Evolutionary conservation across 2,888 invertebrate genomes (phyloP).

Genomic region (Diaphora mendica): DNA sequence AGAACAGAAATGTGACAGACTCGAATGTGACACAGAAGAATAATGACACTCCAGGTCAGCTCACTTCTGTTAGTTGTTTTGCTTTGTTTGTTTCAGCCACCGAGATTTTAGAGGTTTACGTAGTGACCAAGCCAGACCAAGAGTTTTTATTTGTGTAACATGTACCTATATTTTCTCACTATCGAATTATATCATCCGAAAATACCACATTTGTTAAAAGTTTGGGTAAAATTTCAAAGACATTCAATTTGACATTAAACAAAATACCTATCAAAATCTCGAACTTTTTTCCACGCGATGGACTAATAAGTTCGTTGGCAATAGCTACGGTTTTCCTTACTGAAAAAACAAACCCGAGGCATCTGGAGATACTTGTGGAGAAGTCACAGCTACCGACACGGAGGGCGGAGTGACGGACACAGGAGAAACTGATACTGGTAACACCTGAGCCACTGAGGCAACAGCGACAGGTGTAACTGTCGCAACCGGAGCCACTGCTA

Average conservation of each 20-base stretch:
- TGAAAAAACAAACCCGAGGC: conserved; percentile 62
- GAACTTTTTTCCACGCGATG: neutral
- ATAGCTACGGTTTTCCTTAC: conserved; percentile 5
- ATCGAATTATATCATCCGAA: neutral
- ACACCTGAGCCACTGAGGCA: conserved; percentile 49
- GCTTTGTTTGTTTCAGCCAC: neutral
- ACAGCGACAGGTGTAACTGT: conserved; percentile 53
- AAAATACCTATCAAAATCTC: neutral
- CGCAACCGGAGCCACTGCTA: conserved; percentile 51
- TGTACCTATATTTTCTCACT: neutral
- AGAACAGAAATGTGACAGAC: too few species aligned
- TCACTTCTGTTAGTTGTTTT: neutral
- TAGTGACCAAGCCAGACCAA: neutral
- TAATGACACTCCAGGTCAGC: neutral
- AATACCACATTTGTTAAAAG: neutral
- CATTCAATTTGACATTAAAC: neutral
- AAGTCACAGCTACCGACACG: conserved; percentile 52
- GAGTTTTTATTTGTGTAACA: too few species aligned
- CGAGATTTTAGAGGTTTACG: neutral
- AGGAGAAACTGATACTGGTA: conserved; percentile 56
- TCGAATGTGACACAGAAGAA: neutral
- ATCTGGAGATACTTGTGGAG: conserved; percentile 59
- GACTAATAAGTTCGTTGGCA: neutral
- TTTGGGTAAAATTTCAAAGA: neutral
- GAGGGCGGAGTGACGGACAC: conserved; percentile 58